Evolutionary conservation across 2,888 invertebrate genomes (phyloP).

Genomic region (Clivina fossor): DNA sequence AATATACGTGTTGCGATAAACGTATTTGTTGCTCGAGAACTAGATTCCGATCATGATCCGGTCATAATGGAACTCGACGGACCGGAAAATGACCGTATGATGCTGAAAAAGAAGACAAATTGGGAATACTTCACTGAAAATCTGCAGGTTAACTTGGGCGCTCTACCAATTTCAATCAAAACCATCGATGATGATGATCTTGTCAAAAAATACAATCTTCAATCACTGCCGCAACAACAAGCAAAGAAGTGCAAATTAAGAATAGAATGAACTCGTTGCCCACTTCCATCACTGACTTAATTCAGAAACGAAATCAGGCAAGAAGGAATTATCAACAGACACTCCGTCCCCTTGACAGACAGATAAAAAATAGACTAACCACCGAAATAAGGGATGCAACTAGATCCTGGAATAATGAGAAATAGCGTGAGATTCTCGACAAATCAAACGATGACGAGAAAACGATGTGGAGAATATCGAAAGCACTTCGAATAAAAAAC

Average conservation of each 20-base stretch:
- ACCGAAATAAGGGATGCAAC: too few relatives aligned
- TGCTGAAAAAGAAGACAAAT: too few relatives aligned
- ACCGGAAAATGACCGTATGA: neutral
- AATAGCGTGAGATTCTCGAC: slow-evolving; percentile 3
- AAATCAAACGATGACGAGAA: slow-evolving; percentile 6
- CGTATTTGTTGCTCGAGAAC: neutral
- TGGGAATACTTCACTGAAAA: too few relatives aligned
- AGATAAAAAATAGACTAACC: neutral
- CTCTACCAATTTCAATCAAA: too few relatives aligned
- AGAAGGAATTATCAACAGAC: slow-evolving; percentile 5
- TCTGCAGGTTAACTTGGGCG: too few relatives aligned
- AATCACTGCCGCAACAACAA: too few relatives aligned
- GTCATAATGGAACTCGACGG: neutral
- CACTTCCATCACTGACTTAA: neutral
- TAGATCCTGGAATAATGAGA: neutral
- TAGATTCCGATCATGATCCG: neutral
- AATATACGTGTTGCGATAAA: neutral
- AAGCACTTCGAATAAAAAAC: slow-evolving; percentile 6
- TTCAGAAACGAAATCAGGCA: neutral
- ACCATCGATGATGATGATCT: too few relatives aligned
- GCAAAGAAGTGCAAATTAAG: too few relatives aligned
- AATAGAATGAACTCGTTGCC: slow-evolving; percentile 3
- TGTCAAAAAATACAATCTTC: too few relatives aligned
- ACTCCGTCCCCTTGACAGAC: neutral
- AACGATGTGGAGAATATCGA: slow-evolving; percentile 19